These are phyloP conservation scores for Orthosia gracilis DNA, from an alignment of 2,888 invertebrate genomes.

Conservation along the genomic window DNA sequence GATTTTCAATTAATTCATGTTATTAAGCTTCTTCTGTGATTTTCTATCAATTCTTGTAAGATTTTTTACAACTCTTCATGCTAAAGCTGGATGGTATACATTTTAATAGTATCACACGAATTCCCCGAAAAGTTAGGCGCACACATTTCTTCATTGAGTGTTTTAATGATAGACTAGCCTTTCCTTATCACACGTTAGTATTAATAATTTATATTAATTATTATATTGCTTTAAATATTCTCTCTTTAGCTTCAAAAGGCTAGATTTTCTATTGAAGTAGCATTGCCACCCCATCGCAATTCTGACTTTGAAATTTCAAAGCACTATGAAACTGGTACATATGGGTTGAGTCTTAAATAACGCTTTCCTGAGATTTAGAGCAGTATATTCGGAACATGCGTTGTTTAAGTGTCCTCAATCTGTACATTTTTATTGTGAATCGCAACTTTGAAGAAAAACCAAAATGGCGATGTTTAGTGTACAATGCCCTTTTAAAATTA, in stretches of 20 bases:
- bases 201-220: conserved; percentile 4
- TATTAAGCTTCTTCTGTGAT: background rate
- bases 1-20: conserved; percentile 54
- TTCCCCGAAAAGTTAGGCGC: background rate
- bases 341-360: background rate
- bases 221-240: conserved; percentile 12
- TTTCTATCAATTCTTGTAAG: no score
- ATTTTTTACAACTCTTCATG: no score
- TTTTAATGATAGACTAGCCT: no score
- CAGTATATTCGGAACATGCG: background rate
- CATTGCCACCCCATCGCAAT: background rate
- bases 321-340: background rate
- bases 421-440: background rate
- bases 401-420: background rate
- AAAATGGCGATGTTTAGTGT: conserved; percentile 4
- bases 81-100: background rate
- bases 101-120: no score
- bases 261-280: background rate
- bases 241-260: background rate
- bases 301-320: background rate
- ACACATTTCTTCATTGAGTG: no score
- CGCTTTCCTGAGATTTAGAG: background rate
- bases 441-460: conserved; percentile 2
- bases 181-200: background rate
- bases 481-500: background rate